These are phyloP conservation scores for Rhinichthys osculus DNA, from an alignment of 2,797 vertebrate species.

Conservation along the genomic window DNA sequence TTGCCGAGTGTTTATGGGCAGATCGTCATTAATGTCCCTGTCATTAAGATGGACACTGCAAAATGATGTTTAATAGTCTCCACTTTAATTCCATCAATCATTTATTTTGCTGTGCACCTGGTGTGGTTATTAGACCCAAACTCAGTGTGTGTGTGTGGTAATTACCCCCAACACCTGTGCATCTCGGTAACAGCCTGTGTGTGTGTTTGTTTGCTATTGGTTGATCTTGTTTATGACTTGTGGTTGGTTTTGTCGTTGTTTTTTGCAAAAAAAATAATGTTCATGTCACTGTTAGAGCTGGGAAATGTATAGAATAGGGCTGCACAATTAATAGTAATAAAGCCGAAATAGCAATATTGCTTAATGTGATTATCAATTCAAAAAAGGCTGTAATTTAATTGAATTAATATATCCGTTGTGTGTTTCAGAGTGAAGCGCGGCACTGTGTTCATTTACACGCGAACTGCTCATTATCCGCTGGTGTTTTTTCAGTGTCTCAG, in stretches of 20 bases:
- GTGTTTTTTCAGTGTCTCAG: background rate
- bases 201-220: constrained; percentile 14
- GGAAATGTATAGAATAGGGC: background rate
- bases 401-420: background rate
- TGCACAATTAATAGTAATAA: background rate
- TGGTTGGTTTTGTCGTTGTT: background rate
- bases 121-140: constrained; percentile 70
- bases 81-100: constrained; percentile 80
- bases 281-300: background rate
- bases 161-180: constrained; percentile 36
- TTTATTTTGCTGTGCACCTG: constrained; percentile 79
- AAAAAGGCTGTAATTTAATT: background rate
- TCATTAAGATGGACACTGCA: constrained; percentile 81
- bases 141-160: constrained; percentile 32
- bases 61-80: constrained; percentile 81
- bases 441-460: background rate
- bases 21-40: constrained; percentile 75
- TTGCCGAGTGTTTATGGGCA: constrained; percentile 58
- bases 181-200: constrained; percentile 56
- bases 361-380: too few relatives aligned
- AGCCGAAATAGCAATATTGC: background rate
- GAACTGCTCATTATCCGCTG: background rate
- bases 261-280: background rate
- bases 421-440: background rate
- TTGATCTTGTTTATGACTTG: constrained; percentile 15